These are phyloP conservation scores for Ibidorhyncha struthersii DNA, from an alignment of 2,113 vertebrate genomes.

Conservation along the genomic window DNA sequence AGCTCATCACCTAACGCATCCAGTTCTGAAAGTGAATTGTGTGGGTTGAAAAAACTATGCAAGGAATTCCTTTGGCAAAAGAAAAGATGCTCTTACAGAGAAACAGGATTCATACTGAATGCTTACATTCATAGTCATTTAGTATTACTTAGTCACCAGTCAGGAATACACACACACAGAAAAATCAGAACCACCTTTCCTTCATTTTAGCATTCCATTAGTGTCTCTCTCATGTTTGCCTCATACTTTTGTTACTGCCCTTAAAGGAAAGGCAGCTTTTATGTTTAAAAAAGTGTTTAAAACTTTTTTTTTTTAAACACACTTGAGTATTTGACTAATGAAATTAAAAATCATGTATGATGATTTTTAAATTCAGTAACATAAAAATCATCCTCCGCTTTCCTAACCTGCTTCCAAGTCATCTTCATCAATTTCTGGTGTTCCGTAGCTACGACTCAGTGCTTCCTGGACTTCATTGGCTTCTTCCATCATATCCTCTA, in stretches of 20 bases:
- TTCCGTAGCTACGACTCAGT: constrained; percentile 92
- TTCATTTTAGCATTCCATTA: not conserved
- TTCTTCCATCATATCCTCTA: constrained; percentile 99
- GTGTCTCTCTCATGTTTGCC: not conserved
- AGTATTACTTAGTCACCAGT: too few relatives aligned
- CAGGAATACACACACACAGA: not conserved
- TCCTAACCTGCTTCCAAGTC: constrained; percentile 93
- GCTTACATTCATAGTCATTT: not conserved
- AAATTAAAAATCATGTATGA: not conserved
- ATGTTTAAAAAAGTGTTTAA: not conserved
- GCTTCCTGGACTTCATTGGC: constrained; percentile 94
- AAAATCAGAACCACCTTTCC: not conserved
- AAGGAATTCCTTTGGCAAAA: constrained; percentile 1
- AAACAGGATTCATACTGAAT: not conserved
- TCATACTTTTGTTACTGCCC: not conserved
- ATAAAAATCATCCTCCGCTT: not conserved
- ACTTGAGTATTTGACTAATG: not conserved
- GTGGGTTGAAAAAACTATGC: not conserved
- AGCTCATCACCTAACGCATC: constrained; percentile 94
- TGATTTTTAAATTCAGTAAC: not conserved
- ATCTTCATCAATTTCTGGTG: constrained; percentile 94
- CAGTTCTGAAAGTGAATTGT: constrained; percentile 81
- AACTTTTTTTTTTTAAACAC: not conserved
- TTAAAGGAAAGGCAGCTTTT: not conserved
- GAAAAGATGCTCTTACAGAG: not conserved